A percentile compares a stretch with the other conserved stretches of the same genome.
Evolutionary conservation across 92 coral and sea anemone genomes (phyloP).

Genomic region (Plumapathes pennacea): DNA sequence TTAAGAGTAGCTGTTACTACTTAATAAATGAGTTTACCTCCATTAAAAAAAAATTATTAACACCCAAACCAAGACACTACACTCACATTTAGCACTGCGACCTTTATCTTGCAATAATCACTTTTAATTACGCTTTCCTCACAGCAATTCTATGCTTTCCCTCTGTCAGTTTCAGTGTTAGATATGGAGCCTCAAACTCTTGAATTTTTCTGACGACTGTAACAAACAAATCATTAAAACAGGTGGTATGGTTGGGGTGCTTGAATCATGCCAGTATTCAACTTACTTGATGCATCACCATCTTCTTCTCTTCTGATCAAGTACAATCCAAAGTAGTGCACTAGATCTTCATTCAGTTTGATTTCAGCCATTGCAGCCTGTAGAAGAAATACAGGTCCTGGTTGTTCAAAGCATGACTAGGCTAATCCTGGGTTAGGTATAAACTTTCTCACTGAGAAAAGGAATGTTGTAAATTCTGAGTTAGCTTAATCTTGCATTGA

Average conservation of each 20-base stretch:
- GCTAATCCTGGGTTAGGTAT: too few species aligned
- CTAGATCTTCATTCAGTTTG: conserved; percentile 65
- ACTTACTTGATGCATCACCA: conserved; percentile 80
- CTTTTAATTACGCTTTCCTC: conserved; percentile 83
- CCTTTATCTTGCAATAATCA: too few species aligned
- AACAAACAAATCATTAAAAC: neutral
- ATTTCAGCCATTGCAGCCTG: conserved; percentile 89
- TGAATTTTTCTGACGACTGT: conserved; percentile 82
- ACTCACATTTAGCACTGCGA: too few species aligned
- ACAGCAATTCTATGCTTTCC: conserved; percentile 84
- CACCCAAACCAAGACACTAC: too few species aligned
- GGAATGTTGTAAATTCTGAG: too few species aligned
- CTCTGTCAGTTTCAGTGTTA: conserved; percentile 44
- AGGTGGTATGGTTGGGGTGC: neutral
- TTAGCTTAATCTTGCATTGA: too few species aligned
- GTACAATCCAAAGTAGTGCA: conserved; percentile 82
- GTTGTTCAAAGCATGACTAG: too few species aligned
- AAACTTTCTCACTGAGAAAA: too few species aligned
- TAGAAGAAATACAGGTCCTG: too few species aligned
- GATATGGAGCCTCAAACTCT: conserved; percentile 84
- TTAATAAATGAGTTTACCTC: too few species aligned
- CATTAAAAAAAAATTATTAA: too few species aligned
- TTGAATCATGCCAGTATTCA: neutral
- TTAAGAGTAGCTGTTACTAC: too few species aligned
- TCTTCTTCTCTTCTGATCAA: conserved; percentile 82